phyloP scores from a whole-genome alignment of 1,140 invertebrate genomes.

The Zaprionus inermis region DNA sequence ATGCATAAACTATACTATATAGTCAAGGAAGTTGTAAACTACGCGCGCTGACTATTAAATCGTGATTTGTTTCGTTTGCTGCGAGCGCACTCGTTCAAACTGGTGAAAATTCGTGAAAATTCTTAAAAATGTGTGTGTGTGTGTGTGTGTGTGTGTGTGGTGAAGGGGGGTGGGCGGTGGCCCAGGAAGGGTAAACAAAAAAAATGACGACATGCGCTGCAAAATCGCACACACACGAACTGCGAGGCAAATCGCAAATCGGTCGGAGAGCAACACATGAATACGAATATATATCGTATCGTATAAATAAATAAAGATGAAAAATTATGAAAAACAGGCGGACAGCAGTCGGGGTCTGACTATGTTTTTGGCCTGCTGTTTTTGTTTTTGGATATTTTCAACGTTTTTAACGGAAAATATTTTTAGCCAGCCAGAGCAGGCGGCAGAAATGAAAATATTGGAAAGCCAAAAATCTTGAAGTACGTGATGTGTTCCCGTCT shows the following conservation, averaged over 20 bases:
- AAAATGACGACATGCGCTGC: constrained; percentile 72
- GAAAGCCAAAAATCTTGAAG: constrained; percentile 63
- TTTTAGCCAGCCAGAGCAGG: constrained; percentile 67
- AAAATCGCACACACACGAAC: background rate
- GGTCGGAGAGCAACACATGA: constrained; percentile 38
- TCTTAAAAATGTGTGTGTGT: background rate
- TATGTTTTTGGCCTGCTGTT: constrained; percentile 11
- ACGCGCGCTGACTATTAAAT: constrained; percentile 60
- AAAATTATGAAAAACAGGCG: constrained; percentile 80
- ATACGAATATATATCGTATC: constrained; percentile 11
- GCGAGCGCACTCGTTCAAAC: constrained; percentile 45
- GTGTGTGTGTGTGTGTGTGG: constrained; percentile 1
- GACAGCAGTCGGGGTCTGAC: constrained; percentile 43
- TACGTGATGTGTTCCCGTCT: background rate
- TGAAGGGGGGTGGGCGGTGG: too few species aligned
- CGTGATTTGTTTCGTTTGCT: constrained; percentile 66
- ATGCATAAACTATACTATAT: constrained; percentile 26
- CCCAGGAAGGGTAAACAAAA: constrained; percentile 66
- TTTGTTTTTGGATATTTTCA: constrained; percentile 66
- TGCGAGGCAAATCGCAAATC: constrained; percentile 32
- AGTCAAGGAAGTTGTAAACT: constrained; percentile 74
- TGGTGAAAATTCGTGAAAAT: constrained; percentile 28
- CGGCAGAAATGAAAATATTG: constrained; percentile 73
- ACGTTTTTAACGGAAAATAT: constrained; percentile 66
- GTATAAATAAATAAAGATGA: constrained; percentile 75